Percentiles rank a stretch among this genome's conserved stretches.
phyloP scores from a whole-genome alignment of 2,888 invertebrate genomes.

The Cheiracanthium punctorium region DNA sequence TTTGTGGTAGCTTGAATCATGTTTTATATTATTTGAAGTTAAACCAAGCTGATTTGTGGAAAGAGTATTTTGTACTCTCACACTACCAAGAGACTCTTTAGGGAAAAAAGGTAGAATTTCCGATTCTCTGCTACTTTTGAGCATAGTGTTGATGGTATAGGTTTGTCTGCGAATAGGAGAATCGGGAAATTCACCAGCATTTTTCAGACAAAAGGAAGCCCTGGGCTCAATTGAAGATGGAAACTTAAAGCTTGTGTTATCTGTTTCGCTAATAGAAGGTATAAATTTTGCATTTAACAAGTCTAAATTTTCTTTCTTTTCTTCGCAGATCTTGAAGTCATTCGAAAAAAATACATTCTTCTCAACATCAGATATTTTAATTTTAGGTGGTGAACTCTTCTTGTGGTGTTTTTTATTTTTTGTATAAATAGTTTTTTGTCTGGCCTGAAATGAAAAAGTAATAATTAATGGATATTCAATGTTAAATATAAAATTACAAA shows the following conservation, averaged over 20 bases:
- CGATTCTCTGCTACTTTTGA: conserved; percentile 10
- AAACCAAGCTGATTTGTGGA: not conserved
- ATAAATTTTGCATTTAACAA: not conserved
- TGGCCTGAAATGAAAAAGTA: not conserved
- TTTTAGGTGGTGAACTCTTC: not conserved
- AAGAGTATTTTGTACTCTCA: not conserved
- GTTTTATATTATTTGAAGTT: not conserved
- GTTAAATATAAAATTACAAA: too few relatives aligned
- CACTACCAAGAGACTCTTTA: not conserved
- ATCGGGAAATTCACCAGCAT: conserved; percentile 6
- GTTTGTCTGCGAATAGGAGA: conserved; percentile 56
- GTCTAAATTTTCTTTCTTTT: conserved; percentile 43
- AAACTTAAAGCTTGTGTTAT: not conserved
- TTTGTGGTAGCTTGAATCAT: not conserved
- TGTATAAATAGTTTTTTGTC: not conserved
- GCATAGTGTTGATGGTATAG: conserved; percentile 44
- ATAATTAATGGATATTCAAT: too few relatives aligned
- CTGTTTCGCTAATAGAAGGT: not conserved
- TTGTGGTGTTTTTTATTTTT: not conserved
- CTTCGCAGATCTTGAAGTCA: not conserved
- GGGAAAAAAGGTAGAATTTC: not conserved
- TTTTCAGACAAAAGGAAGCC: not conserved
- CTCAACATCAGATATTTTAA: not conserved
- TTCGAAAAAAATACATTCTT: not conserved
- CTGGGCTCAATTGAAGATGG: not conserved